phyloP scores from a whole-genome alignment of 2,113 vertebrate species.

The Prionailurus bengalensis region DNA sequence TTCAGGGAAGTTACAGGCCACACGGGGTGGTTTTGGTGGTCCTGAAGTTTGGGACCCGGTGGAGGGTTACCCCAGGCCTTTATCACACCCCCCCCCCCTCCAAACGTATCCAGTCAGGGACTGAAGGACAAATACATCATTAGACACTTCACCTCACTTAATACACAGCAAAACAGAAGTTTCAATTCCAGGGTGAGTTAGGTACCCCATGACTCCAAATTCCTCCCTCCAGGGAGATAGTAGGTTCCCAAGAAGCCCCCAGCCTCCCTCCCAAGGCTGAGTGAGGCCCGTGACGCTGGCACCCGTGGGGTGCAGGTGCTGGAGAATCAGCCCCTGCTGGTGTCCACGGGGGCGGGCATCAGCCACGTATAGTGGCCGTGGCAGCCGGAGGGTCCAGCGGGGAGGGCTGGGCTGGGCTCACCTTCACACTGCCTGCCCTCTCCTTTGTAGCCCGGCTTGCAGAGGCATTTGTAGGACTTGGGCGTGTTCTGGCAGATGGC shows the following conservation, averaged over 20 bases:
- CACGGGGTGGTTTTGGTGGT: not conserved
- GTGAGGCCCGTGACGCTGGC: not conserved
- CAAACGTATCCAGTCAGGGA: not conserved
- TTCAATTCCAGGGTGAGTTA: not conserved
- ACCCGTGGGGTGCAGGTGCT: rapidly evolving
- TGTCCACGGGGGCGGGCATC: rapidly evolving
- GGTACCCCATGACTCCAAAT: not conserved
- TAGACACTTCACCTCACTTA: not conserved
- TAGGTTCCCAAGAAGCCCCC: rapidly evolving
- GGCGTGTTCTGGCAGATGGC: slow-evolving; percentile 98
- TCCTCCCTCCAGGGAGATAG: not conserved
- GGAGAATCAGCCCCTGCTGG: not conserved
- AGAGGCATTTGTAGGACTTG: slow-evolving; percentile 98
- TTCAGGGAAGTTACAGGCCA: slow-evolving; percentile 3
- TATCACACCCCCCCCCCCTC: not conserved
- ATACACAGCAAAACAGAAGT: not conserved
- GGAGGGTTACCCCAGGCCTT: slow-evolving; percentile 41
- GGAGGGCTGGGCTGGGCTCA: slow-evolving; percentile 87
- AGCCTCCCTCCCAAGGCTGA: not conserved
- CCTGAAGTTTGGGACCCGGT: slow-evolving; percentile 59
- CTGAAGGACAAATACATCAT: not conserved
- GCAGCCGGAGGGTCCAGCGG: slow-evolving; percentile 40
- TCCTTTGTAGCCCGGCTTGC: slow-evolving; percentile 97
- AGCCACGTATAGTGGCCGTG: slow-evolving; percentile 68
- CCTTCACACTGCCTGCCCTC: slow-evolving; percentile 97